Percentiles rank a stretch among this genome's conserved stretches.
These are phyloP conservation scores for Hiodon tergisus DNA, from an alignment of 2,113 vertebrate genomes.

Conservation along the genomic window DNA sequence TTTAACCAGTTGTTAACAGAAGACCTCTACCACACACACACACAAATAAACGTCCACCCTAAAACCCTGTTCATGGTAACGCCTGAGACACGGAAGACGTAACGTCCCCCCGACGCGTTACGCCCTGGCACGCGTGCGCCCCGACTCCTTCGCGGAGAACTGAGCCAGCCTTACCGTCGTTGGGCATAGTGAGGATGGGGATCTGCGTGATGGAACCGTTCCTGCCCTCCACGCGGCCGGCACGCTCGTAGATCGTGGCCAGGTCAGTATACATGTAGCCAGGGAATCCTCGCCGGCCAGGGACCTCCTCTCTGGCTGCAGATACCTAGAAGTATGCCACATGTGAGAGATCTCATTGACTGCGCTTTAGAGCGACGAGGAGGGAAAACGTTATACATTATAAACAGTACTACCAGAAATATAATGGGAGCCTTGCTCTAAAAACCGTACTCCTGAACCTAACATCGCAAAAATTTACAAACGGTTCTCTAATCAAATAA, in stretches of 20 bases:
- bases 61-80: too few relatives aligned
- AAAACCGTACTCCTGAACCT: too few relatives aligned
- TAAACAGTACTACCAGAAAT: too few relatives aligned
- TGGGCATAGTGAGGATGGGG: conserved; percentile 66
- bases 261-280: conserved; percentile 71
- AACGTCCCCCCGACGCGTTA: too few relatives aligned
- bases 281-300: conserved; percentile 58
- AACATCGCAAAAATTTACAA: too few relatives aligned
- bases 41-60: too few relatives aligned
- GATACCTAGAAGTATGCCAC: conserved; percentile 46
- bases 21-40: too few relatives aligned
- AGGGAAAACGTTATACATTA: too few relatives aligned
- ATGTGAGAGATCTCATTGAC: not conserved
- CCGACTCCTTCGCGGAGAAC: not conserved
- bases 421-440: too few relatives aligned
- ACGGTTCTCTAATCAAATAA: too few relatives aligned
- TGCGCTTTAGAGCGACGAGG: not conserved
- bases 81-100: too few relatives aligned
- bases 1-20: not conserved
- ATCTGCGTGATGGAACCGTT: conserved; percentile 76
- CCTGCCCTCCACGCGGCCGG: conserved; percentile 64
- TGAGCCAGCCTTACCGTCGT: conserved; percentile 47
- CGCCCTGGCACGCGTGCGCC: too few relatives aligned
- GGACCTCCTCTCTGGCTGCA: conserved; percentile 63
- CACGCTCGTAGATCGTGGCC: conserved; percentile 68